A percentile compares a stretch with the other conserved stretches of the same genome.
Evolutionary conservation across 2,113 vertebrate genomes (phyloP).

Genomic region (Ophthalmolycus amberensis): DNA sequence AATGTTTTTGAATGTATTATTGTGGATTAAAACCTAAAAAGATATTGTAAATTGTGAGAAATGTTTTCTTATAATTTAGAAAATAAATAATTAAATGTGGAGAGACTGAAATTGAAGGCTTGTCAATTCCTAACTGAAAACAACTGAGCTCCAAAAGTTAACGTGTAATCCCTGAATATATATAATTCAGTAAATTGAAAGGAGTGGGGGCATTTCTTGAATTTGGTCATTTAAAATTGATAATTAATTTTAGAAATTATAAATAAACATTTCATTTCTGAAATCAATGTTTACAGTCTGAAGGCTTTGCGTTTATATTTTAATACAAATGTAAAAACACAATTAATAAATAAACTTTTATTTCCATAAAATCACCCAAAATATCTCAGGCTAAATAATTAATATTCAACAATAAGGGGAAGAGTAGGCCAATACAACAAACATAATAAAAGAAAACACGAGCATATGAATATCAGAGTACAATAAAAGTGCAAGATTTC

Average conservation of each 20-base stretch:
- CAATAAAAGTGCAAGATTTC: constrained; percentile 33
- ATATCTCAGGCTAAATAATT: constrained; percentile 42
- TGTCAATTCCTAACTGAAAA: neutral
- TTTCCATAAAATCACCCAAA: constrained; percentile 42
- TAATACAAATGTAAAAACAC: constrained; percentile 34
- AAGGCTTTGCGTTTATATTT: neutral
- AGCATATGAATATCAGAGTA: neutral
- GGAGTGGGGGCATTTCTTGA: neutral
- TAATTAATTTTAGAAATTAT: neutral
- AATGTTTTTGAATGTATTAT: neutral
- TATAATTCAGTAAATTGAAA: neutral
- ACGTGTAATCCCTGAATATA: constrained; percentile 39
- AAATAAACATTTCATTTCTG: neutral
- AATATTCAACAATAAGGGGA: constrained; percentile 14
- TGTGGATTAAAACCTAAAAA: neutral
- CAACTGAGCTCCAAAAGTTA: constrained; percentile 16
- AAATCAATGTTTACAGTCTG: neutral
- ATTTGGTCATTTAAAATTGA: neutral
- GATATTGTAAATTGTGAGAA: neutral
- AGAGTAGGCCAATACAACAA: constrained; percentile 13
- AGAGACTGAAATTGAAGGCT: neutral
- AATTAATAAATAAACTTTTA: constrained; percentile 62
- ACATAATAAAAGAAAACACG: constrained; percentile 20
- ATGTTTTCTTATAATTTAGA: neutral
- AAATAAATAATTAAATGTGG: neutral